These are phyloP conservation scores for Palythoa grandiflora DNA, from an alignment of 92 coral and sea anemone genomes.

Conservation along the genomic window DNA sequence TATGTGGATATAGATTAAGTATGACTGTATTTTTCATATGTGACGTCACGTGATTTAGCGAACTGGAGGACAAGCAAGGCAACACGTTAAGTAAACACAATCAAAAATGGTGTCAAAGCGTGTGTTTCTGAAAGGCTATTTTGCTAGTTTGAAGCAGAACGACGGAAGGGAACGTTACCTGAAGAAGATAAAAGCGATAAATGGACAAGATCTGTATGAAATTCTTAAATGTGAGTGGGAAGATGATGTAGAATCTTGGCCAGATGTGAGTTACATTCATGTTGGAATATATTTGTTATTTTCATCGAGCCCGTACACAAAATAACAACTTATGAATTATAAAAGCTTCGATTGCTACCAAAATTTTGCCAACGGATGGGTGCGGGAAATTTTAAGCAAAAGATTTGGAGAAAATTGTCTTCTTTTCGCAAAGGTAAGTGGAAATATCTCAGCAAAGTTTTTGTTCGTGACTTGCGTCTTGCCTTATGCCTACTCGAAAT, in stretches of 20 bases:
- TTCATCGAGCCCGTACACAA: too few species aligned
- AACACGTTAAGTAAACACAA: background rate
- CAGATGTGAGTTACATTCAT: constrained; percentile 52
- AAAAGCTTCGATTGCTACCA: too few species aligned
- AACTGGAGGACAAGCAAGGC: too few species aligned
- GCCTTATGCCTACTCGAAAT: constrained; percentile 14
- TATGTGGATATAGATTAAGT: too few species aligned
- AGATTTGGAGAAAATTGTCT: constrained; percentile 57
- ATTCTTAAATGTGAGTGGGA: background rate
- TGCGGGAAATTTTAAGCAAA: too few species aligned
- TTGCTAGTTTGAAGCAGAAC: background rate
- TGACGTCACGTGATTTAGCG: background rate
- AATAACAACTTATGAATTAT: too few species aligned
- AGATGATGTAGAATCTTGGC: constrained; percentile 57
- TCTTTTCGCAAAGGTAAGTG: constrained; percentile 59
- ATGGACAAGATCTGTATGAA: too few species aligned
- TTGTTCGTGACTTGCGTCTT: constrained; percentile 21
- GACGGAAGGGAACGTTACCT: background rate
- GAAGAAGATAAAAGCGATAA: background rate
- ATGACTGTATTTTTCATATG: too few species aligned
- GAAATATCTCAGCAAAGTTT: background rate
- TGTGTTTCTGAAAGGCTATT: background rate
- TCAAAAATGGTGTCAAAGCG: background rate
- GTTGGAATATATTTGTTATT: constrained; percentile 34
- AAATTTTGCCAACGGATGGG: too few species aligned